Conservation (phyloP, 1,140 invertebrate genomes). For the Drosophila jambulina region DNA sequence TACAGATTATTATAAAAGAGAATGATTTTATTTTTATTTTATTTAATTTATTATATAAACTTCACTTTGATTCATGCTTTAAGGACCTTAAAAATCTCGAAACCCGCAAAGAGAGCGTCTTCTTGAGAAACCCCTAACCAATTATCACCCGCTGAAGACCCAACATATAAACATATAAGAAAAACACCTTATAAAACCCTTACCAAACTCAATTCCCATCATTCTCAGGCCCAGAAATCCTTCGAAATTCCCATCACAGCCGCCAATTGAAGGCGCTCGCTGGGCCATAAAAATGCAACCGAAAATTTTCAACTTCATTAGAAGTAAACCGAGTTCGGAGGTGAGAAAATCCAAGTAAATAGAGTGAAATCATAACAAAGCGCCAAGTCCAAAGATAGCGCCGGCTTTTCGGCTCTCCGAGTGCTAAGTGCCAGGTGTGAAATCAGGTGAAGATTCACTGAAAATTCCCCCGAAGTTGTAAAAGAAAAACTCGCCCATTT, state of each 20-base stretch:
- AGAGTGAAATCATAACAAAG: slow-evolving; percentile 66
- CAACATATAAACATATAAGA: neutral
- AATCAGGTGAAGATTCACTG: slow-evolving; percentile 34
- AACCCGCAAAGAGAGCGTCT: neutral
- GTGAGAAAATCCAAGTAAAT: slow-evolving; percentile 74
- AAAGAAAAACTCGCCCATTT: slow-evolving; percentile 37
- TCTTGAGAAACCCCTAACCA: neutral
- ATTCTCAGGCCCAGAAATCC: slow-evolving; percentile 5
- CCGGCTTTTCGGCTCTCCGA: slow-evolving; percentile 37
- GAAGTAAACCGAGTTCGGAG: slow-evolving; percentile 70
- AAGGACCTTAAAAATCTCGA: too few species aligned
- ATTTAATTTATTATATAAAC: accelerated
- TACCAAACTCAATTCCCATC: neutral
- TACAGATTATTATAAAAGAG: neutral
- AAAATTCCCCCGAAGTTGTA: slow-evolving; percentile 53
- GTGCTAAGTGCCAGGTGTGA: slow-evolving; percentile 76
- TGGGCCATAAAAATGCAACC: slow-evolving; percentile 33
- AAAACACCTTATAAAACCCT: neutral
- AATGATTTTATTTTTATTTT: neutral
- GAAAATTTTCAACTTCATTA: slow-evolving; percentile 70
- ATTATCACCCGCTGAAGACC: slow-evolving; percentile 1
- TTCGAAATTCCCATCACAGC: slow-evolving; percentile 6
- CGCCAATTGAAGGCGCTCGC: slow-evolving; percentile 27
- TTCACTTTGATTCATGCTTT: neutral
- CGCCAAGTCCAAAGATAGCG: slow-evolving; percentile 67